Conservation (phyloP, 2,113 vertebrate genomes). For the Lethenteron reissneri region DNA sequence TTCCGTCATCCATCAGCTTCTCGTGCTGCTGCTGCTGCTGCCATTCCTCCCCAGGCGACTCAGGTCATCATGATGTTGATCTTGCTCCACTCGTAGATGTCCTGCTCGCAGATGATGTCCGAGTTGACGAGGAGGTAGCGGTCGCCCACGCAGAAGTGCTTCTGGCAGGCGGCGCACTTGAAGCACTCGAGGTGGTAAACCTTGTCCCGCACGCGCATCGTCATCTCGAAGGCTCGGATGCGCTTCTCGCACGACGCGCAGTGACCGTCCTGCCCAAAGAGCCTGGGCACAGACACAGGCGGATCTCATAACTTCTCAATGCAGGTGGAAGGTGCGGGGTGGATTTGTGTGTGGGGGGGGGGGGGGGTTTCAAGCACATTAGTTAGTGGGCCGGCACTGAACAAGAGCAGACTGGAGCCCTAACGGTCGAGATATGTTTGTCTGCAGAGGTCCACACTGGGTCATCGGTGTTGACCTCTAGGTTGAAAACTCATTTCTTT, state of each 20-base stretch:
- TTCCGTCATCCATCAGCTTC: no score
- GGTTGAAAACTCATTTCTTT: no score
- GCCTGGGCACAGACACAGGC: conserved; percentile 26
- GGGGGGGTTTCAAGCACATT: no score
- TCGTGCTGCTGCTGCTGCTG: no score
- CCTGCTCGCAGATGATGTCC: conserved; percentile 94
- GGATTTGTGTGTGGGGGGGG: no score
- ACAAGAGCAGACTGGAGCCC: conserved; percentile 2
- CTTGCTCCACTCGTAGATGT: conserved; percentile 99
- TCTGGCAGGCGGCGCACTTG: conserved; percentile 95
- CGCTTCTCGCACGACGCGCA: conserved; percentile 89
- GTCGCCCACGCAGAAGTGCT: conserved; percentile 95
- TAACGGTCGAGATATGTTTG: no score
- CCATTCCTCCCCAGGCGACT: no score
- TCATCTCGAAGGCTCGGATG: conserved; percentile 96
- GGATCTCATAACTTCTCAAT: no score
- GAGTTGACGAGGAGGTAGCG: conserved; percentile 97
- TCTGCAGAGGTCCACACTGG: no score
- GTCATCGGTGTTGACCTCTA: no score
- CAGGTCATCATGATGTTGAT: conserved; percentile 44
- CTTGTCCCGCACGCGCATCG: conserved; percentile 92
- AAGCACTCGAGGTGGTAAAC: conserved; percentile 97
- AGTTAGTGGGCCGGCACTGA: neutral
- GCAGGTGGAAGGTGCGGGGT: no score
- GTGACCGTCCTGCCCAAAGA: conserved; percentile 87